Evolutionary conservation across 2,888 invertebrate genomes (phyloP).

Genomic region (Erannis defoliaria): DNA sequence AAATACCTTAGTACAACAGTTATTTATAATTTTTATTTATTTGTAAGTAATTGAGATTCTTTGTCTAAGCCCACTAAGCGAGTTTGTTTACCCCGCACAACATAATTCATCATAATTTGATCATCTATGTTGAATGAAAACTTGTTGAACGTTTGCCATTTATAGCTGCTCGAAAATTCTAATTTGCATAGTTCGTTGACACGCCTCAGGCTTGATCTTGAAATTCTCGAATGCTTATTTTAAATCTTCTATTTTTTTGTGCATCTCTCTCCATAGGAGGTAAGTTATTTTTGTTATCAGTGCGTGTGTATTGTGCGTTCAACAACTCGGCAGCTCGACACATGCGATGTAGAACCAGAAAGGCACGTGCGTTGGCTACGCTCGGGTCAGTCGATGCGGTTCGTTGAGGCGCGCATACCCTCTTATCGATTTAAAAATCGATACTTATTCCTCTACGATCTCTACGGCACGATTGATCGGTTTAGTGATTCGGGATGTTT

Average conservation of each 20-base stretch:
- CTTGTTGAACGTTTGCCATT: slow-evolving; percentile 37
- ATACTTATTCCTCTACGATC: slow-evolving; percentile 7
- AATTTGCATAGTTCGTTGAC: slow-evolving; percentile 46
- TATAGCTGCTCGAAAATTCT: slow-evolving; percentile 27
- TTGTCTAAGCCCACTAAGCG: neutral
- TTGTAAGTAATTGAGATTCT: too few relatives aligned
- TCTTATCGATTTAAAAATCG: slow-evolving; percentile 32
- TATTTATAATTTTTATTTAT: too few relatives aligned
- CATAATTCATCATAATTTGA: slow-evolving; percentile 23
- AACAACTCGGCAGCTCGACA: slow-evolving; percentile 60
- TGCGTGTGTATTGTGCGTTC: slow-evolving; percentile 67
- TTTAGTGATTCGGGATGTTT: slow-evolving; percentile 6
- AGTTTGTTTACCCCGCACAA: slow-evolving; percentile 8
- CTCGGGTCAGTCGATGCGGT: slow-evolving; percentile 68
- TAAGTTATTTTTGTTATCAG: slow-evolving; percentile 81
- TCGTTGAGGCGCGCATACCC: slow-evolving; percentile 68
- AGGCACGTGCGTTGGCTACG: slow-evolving; percentile 65
- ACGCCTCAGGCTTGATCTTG: slow-evolving; percentile 50
- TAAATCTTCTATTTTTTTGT: slow-evolving; percentile 53
- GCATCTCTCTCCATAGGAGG: slow-evolving; percentile 71
- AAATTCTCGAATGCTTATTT: slow-evolving; percentile 40
- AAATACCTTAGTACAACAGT: too few relatives aligned
- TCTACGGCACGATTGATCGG: slow-evolving; percentile 1
- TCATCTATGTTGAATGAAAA: slow-evolving; percentile 32
- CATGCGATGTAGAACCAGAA: slow-evolving; percentile 52